Conservation (phyloP, 2,113 vertebrate genomes). For the Podilymbus podiceps region DNA sequence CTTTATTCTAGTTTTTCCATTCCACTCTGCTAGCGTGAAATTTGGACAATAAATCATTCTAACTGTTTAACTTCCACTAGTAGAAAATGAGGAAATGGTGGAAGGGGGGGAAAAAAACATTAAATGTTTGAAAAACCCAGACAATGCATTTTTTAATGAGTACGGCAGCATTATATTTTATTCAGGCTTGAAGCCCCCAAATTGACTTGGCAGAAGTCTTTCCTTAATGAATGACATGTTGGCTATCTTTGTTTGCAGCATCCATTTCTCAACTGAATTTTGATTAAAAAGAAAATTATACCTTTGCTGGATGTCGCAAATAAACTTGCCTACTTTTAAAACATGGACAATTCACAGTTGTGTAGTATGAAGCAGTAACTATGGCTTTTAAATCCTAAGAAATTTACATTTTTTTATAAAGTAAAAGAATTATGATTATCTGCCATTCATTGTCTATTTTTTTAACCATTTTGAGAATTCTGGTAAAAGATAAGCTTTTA, state of each 20-base stretch:
- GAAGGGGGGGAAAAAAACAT: background rate
- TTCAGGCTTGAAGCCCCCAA: background rate
- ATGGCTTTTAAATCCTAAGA: background rate
- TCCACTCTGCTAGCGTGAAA: background rate
- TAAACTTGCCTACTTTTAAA: background rate
- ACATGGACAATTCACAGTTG: background rate
- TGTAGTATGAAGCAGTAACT: background rate
- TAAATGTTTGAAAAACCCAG: background rate
- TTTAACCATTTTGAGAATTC: background rate
- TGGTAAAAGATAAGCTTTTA: background rate
- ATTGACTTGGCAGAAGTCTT: background rate
- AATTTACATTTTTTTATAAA: background rate
- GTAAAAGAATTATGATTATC: background rate
- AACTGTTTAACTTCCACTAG: background rate
- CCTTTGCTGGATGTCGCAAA: background rate
- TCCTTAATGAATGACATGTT: background rate
- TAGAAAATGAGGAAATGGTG: background rate
- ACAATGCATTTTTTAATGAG: background rate
- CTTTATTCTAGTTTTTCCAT: background rate
- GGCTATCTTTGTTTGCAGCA: background rate
- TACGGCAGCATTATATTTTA: background rate
- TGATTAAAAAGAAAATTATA: background rate
- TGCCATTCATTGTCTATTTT: background rate
- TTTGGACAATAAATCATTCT: constrained; percentile 20
- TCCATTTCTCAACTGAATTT: background rate